These are phyloP conservation scores for Ligdia adustata DNA, from an alignment of 2,888 invertebrate genomes.

Conservation along the genomic window DNA sequence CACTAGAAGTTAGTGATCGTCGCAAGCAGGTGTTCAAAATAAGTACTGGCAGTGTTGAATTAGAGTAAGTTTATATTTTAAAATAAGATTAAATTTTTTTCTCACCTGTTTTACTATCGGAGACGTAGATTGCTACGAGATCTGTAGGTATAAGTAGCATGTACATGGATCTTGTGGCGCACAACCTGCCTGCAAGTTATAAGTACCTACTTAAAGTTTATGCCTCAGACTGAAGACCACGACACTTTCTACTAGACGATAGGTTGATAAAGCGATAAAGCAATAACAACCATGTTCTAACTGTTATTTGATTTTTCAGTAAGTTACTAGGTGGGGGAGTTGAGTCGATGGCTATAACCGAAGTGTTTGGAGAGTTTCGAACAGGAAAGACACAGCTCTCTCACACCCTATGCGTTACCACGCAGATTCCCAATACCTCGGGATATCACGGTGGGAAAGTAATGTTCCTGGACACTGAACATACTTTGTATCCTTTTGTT, in stretches of 20 bases:
- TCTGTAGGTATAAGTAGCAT: too few relatives aligned
- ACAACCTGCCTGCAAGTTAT: too few relatives aligned
- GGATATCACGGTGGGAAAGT: slow-evolving; percentile 92
- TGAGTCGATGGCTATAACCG: slow-evolving; percentile 93
- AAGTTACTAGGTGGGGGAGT: slow-evolving; percentile 90
- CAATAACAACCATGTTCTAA: too few relatives aligned
- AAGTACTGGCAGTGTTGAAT: slow-evolving; percentile 86
- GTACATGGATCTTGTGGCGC: too few relatives aligned
- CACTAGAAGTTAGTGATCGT: slow-evolving; percentile 88
- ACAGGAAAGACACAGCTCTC: slow-evolving; percentile 93
- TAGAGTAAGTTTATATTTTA: slow-evolving; percentile 85
- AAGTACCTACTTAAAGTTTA: too few relatives aligned
- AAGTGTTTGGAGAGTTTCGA: slow-evolving; percentile 92
- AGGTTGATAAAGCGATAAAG: too few relatives aligned
- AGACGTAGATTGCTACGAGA: too few relatives aligned
- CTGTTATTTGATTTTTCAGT: too few relatives aligned
- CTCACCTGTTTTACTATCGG: too few relatives aligned
- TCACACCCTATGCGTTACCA: slow-evolving; percentile 91
- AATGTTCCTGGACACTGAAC: slow-evolving; percentile 92
- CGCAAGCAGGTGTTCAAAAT: slow-evolving; percentile 89
- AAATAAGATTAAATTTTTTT: too few relatives aligned
- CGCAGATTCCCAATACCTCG: slow-evolving; percentile 87
- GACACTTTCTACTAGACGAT: too few relatives aligned
- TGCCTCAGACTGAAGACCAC: too few relatives aligned
- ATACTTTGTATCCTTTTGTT: slow-evolving; percentile 90